A percentile compares a stretch with the other conserved stretches of the same genome.
Evolutionary conservation across 1,140 invertebrate species (phyloP).

Genomic region (Apocrypta bakeri): DNA sequence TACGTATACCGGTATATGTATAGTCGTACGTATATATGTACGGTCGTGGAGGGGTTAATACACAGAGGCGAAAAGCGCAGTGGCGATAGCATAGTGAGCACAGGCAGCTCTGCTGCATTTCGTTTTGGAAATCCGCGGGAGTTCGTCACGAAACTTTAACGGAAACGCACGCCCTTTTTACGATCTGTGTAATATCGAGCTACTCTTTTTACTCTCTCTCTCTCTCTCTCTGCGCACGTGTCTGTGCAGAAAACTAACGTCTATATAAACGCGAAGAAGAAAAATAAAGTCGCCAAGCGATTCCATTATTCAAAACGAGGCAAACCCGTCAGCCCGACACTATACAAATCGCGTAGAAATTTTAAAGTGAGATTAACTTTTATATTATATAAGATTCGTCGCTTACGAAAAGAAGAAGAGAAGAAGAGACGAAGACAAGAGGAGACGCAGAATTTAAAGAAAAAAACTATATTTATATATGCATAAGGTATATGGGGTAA

Average conservation of each 20-base stretch:
- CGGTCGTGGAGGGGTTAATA: neutral
- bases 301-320: constrained; percentile 12
- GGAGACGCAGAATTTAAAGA: neutral
- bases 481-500: no score
- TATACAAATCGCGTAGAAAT: neutral
- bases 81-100: neutral
- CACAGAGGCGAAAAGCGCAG: constrained; percentile 17
- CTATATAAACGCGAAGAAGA: no score
- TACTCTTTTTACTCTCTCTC: no score
- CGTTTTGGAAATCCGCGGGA: constrained; percentile 31
- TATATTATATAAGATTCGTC: neutral
- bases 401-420: neutral
- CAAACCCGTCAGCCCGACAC: neutral
- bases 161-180: neutral
- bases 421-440: neutral
- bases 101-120: constrained; percentile 14
- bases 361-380: constrained; percentile 33
- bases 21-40: neutral
- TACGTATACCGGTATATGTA: neutral
- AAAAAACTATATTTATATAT: no score
- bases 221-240: no score
- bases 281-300: no score
- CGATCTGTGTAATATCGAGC: no score
- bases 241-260: no score
- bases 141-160: constrained; percentile 14